These are phyloP conservation scores for Ennomos quercinarius DNA, from an alignment of 2,888 invertebrate genomes.

Conservation along the genomic window DNA sequence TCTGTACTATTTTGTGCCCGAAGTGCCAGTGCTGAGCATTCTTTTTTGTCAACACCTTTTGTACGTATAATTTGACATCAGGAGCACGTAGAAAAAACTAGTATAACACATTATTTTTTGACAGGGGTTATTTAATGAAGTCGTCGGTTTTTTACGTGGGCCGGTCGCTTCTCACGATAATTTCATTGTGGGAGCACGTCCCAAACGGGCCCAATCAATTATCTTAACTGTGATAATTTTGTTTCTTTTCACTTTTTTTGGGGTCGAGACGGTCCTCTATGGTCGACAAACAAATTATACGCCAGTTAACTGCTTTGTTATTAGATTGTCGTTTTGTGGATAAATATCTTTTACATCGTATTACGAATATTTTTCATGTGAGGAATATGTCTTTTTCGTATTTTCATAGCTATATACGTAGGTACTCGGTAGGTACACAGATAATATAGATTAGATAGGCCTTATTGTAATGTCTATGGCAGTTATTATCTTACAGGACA, in stretches of 20 bases:
- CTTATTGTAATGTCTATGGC: no score
- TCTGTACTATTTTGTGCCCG: no score
- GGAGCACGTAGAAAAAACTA: conserved; percentile 79
- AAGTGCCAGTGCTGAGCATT: conserved; percentile 52
- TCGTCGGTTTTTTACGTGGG: conserved; percentile 68
- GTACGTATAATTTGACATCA: conserved; percentile 84
- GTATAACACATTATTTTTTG: conserved; percentile 82
- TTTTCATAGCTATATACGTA: no score
- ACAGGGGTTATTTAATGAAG: conserved; percentile 85
- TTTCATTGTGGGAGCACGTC: conserved; percentile 78
- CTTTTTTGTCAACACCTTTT: conserved; percentile 85
- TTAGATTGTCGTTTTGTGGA: conserved; percentile 48
- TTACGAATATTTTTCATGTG: no score
- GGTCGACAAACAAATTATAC: conserved; percentile 77
- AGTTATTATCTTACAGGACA: no score
- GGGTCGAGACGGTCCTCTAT: conserved; percentile 53
- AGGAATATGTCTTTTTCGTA: no score
- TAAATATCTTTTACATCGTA: conserved; percentile 24
- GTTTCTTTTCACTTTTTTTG: conserved; percentile 50
- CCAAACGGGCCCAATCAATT: conserved; percentile 80
- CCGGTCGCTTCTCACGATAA: conserved; percentile 72
- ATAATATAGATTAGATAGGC: no score
- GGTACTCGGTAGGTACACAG: no score
- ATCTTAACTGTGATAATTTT: conserved; percentile 82
- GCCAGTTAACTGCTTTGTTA: conserved; percentile 73